A percentile compares a stretch with the other conserved stretches of the same genome.
These are phyloP conservation scores for Dromaius novaehollandiae DNA, from an alignment of 2,113 vertebrate genomes.

Conservation along the genomic window DNA sequence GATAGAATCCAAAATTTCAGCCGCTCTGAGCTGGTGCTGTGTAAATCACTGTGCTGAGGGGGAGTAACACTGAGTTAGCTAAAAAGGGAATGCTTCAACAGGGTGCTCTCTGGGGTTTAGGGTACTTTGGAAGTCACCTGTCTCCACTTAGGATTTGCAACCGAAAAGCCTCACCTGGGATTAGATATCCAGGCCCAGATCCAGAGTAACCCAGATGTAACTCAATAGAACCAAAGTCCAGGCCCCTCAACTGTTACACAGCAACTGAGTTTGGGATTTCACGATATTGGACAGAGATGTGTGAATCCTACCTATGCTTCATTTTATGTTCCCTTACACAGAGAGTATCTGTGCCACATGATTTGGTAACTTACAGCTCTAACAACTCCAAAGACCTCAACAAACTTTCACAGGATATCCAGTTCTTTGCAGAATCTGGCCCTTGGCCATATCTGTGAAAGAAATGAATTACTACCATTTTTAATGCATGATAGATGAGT, in stretches of 20 bases:
- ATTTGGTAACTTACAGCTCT: background rate
- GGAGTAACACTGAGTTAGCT: background rate
- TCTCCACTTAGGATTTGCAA: background rate
- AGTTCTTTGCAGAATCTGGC: background rate
- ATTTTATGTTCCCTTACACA: background rate
- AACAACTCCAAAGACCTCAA: background rate
- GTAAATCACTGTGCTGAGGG: background rate
- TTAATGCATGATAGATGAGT: background rate
- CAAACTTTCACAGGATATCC: background rate
- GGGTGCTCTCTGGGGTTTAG: background rate
- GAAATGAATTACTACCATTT: background rate
- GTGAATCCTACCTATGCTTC: background rate
- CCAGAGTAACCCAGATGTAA: background rate
- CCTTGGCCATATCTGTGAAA: background rate
- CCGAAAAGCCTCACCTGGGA: accelerated
- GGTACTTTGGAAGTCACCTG: background rate
- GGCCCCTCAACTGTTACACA: background rate
- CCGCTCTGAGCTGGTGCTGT: background rate
- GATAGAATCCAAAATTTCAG: background rate
- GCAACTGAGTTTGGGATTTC: background rate
- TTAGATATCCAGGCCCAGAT: background rate
- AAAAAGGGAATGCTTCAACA: background rate
- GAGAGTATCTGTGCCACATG: background rate
- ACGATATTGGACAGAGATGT: background rate
- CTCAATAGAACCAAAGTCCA: background rate